Percentiles rank a stretch among this genome's conserved stretches.
phyloP scores from a whole-genome alignment of 2,797 vertebrate genomes.

The Scolopax rusticola region DNA sequence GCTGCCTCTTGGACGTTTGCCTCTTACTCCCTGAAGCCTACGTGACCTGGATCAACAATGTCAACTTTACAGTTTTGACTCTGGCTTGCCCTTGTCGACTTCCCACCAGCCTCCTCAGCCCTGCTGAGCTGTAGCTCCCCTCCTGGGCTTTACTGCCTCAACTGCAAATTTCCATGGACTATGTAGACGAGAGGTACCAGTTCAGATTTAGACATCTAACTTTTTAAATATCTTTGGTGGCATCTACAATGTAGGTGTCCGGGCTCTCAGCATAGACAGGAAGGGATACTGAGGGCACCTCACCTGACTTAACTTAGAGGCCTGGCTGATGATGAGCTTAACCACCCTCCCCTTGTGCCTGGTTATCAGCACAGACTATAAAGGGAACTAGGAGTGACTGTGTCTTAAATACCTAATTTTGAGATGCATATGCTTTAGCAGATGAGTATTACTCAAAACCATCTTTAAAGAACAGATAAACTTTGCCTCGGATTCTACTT shows the following conservation, averaged over 20 bases:
- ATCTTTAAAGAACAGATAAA: neutral
- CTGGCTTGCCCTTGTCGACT: neutral
- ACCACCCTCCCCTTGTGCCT: neutral
- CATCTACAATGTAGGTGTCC: neutral
- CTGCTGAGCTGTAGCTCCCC: neutral
- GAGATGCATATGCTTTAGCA: neutral
- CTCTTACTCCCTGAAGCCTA: neutral
- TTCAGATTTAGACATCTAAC: neutral
- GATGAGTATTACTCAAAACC: neutral
- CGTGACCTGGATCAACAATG: neutral
- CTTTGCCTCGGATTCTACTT: neutral
- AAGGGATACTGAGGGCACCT: neutral
- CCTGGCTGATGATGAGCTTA: neutral
- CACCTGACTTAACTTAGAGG: neutral
- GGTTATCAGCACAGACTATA: neutral
- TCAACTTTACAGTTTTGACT: neutral
- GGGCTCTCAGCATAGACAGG: neutral
- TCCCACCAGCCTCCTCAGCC: neutral
- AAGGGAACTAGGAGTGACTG: neutral
- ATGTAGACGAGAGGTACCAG: neutral
- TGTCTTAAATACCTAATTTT: neutral
- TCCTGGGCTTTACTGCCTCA: neutral
- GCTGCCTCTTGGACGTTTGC: neutral
- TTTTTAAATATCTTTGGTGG: neutral
- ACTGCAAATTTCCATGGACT: neutral